Base-by-base conservation (phyloP, 2,888 invertebrate genomes). In the Ormia ochracea region DNA sequence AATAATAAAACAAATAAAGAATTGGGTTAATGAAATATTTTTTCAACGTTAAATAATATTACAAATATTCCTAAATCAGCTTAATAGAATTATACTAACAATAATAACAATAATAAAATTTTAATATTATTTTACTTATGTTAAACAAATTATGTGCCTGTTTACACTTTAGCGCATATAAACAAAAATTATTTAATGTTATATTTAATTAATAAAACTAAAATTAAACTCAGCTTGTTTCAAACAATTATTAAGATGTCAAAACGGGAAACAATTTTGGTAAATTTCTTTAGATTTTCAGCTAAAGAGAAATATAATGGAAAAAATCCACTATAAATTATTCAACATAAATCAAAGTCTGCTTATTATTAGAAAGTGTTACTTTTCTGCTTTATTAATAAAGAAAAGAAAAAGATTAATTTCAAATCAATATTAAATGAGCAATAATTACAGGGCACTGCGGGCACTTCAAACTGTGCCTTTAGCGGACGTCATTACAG, bases 71-170 rank as follows among this genome's bases (percentile, higher is more conserved):
- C 52, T 78, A 68, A 36, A 28, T 66, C 31, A 56, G 28, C 21
- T 69, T 69, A 79, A 65, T 66, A 48, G 75, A 79, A 79, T 79
- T 59, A 75, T 65, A 52, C 52, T 68, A 66, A 72, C 33, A 73
- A 58, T 28, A n/a, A 50, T 63, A 59, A 9, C 33, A 45, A 28
- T 45, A 36, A 14, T 7, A 45, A 45, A 19, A 23, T 26, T 36
- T 50, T 70, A 50, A 58, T 12, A 33, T 54, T 54, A 58, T 54
- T 31, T 48, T 26, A 14, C 28, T 48, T 41, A 26, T 23, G 4
- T 31, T 33, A 21, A 41, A 52, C 10, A 61, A 59, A 50, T 21
- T 26, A 31, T 19, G 23, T 50, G 2, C 17, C 17, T 50, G 6
- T 4, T 45, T 69, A 17, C 31, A n/a, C 38, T 31, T 21, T 50